Evolutionary conservation across 1,140 invertebrate genomes (phyloP).

Genomic region (Eufriesea mexicana): DNA sequence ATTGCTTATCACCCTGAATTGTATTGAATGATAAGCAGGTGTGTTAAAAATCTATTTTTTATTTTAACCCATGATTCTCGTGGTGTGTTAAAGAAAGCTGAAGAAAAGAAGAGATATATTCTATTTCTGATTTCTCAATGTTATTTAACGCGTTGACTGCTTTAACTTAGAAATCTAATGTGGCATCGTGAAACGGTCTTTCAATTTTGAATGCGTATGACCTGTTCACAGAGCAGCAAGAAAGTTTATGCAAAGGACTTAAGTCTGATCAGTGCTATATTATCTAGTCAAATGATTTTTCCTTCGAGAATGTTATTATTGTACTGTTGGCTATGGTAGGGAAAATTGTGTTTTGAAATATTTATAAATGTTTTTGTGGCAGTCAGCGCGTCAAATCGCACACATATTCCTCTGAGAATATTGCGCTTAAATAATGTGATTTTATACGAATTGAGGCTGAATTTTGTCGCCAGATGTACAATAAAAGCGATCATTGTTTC

Average conservation of each 20-base stretch:
- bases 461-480: conserved; percentile 44
- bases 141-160: conserved; percentile 40
- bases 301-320: conserved; percentile 18
- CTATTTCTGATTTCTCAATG: background rate
- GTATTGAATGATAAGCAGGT: background rate
- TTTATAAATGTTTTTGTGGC: conserved; percentile 36
- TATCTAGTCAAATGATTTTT: conserved; percentile 28
- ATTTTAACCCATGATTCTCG: background rate
- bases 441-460: conserved; percentile 24
- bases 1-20: background rate
- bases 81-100: background rate
- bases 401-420: background rate
- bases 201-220: background rate
- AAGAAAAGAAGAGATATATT: background rate
- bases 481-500: conserved; percentile 39
- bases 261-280: conserved; percentile 13
- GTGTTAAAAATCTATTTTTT: background rate
- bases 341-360: conserved; percentile 45
- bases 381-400: conserved; percentile 31
- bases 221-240: background rate
- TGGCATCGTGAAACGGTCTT: background rate
- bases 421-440: background rate
- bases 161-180: background rate
- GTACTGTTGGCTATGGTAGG: conserved; percentile 33
- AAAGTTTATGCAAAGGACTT: background rate